Base-by-base conservation (phyloP, 1,140 invertebrate genomes). In the Sitobion miscanthi region DNA sequence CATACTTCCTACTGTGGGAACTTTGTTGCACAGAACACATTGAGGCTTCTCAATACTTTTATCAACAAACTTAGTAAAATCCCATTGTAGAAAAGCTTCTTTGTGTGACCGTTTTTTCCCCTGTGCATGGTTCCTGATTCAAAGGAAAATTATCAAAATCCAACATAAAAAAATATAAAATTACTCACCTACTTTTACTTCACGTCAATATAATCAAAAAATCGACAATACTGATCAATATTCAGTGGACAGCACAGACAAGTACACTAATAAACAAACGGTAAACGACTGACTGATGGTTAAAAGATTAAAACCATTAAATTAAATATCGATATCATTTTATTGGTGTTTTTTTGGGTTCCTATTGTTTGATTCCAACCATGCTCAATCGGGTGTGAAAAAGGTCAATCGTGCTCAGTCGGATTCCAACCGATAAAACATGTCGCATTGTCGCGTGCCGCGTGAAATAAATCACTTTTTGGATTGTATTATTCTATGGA, bases 1-100 rank as follows among this genome's bases (percentile, higher is more conserved):
- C 91, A 94, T 93, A 86, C 92, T 86, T 82, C 93, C 94, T 62
- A 42, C 45, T 88, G 49, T 93, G 45, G 93, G 92, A 42, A 94
- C 92, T 89, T 89, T 82, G 87, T 93, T 89, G 45, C 93, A 82
- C 77, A 82, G 77, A 35, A 82, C n/a, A 82, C 77, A 82, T 38
- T 82, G 77, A 21, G 35, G 77, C 14, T 38, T 82, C 14, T 82
- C 77, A 7, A 82, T 17, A 82, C n/a, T 82, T 38, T 82, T 38
- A 82, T 82, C 30, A 82, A 82, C 69, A 82, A 82, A 82, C n/a
- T 82, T 30, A 20, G 69, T 82, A 82, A 82, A 82, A 14, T n/a
- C 14, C 14, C 69, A 82, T 38, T 82, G 69, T 82, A 77, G 30
- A 82, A 82, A 82, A 82, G 69, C 69, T 82, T 82, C 69, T 82